A percentile compares a stretch with the other conserved stretches of the same genome.
Evolutionary conservation across 2,888 invertebrate species (phyloP).

Genomic region (Dryococelus australis): DNA sequence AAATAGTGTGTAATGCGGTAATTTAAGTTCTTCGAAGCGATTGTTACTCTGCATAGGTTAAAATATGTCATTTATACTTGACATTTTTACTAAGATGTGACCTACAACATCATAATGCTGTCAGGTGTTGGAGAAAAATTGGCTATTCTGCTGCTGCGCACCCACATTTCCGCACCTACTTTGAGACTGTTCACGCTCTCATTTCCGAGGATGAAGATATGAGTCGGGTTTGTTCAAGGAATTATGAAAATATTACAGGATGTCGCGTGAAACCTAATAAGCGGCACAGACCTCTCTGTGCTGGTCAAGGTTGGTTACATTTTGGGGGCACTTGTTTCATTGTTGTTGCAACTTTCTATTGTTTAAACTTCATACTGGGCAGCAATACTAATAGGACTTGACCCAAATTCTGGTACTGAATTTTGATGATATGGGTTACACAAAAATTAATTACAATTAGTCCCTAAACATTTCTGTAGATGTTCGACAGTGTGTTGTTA

Average conservation of each 20-base stretch:
- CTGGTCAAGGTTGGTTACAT: constrained; percentile 41
- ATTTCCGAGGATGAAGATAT: constrained; percentile 40
- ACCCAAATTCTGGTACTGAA: no score
- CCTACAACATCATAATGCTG: not conserved
- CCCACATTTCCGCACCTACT: not conserved
- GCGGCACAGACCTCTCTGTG: constrained; percentile 43
- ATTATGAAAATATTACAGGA: constrained; percentile 36
- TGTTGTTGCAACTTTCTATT: not conserved
- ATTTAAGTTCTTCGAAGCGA: not conserved
- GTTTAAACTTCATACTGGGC: no score
- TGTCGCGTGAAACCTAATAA: constrained; percentile 39
- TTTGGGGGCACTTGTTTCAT: not conserved
- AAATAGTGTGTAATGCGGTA: not conserved
- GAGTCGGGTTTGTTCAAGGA: constrained; percentile 34
- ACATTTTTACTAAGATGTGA: not conserved
- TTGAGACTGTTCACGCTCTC: not conserved
- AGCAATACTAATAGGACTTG: no score
- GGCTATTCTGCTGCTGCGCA: not conserved
- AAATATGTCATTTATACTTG: not conserved
- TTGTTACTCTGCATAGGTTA: not conserved
- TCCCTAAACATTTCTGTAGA: no score
- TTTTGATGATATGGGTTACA: no score
- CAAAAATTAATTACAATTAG: no score
- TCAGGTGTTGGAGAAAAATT: not conserved
- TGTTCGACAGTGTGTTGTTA: no score